Evolutionary conservation across 2,113 vertebrate genomes (phyloP).

Genomic region (Promerops cafer): DNA sequence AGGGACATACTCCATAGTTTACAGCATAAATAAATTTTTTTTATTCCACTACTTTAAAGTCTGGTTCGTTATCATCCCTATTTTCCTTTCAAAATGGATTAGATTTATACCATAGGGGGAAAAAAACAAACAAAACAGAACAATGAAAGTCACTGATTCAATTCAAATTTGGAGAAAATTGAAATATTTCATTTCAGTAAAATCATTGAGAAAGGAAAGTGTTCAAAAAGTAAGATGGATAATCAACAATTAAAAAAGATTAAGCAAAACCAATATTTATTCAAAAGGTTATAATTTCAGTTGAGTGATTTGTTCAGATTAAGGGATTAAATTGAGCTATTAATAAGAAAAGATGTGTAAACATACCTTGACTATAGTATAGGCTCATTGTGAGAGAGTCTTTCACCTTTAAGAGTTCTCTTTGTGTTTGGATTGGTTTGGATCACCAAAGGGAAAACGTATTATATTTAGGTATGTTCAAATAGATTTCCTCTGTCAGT

Average conservation of each 20-base stretch:
- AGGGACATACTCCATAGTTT: background rate
- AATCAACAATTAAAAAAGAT: background rate
- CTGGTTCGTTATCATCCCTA: background rate
- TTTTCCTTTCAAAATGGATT: slow-evolving; percentile 47
- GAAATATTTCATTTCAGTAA: slow-evolving; percentile 31
- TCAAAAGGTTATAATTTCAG: background rate
- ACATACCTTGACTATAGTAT: background rate
- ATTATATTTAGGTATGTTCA: background rate
- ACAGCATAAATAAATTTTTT: background rate
- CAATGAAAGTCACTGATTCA: background rate
- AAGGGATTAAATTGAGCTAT: background rate
- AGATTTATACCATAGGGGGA: background rate
- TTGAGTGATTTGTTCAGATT: background rate
- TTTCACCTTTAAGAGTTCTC: background rate
- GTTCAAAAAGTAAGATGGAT: background rate
- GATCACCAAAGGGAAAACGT: background rate
- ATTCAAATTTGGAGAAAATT: slow-evolving; percentile 35
- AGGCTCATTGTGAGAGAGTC: background rate
- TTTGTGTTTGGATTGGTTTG: background rate
- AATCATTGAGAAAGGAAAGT: slow-evolving; percentile 8
- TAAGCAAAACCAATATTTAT: background rate
- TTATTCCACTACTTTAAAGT: background rate
- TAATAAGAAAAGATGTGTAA: background rate
- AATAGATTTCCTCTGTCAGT: background rate
- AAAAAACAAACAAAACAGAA: background rate